Percentiles rank a stretch among this genome's conserved stretches.
Conservation (phyloP, 2,888 invertebrate genomes). For the Slavum lentiscoides region DNA sequence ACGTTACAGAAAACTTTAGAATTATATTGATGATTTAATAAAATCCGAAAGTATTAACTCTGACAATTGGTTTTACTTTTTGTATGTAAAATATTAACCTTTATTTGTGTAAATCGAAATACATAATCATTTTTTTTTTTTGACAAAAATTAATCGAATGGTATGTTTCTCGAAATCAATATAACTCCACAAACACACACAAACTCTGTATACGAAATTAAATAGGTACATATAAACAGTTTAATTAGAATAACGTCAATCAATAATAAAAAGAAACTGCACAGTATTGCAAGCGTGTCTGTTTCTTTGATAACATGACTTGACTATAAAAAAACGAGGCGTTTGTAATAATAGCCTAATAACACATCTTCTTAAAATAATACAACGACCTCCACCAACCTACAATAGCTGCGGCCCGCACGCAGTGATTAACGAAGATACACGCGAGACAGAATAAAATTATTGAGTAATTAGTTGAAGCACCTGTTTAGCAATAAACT, state of each 20-base stretch:
- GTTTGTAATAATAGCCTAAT: slow-evolving; percentile 10
- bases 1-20: too few relatives aligned
- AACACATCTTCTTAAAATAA: slow-evolving; percentile 15
- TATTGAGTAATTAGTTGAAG: slow-evolving; percentile 16
- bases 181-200: not conserved
- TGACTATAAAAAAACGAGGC: not conserved
- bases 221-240: not conserved
- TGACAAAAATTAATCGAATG: too few relatives aligned
- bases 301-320: slow-evolving; percentile 14
- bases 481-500: slow-evolving; percentile 17
- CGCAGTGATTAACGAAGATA: not conserved
- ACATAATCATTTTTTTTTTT: too few relatives aligned
- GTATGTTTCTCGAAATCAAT: too few relatives aligned
- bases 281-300: not conserved
- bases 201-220: not conserved
- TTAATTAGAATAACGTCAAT: slow-evolving; percentile 5
- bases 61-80: too few relatives aligned
- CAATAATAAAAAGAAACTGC: not conserved
- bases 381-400: not conserved
- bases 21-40: too few relatives aligned
- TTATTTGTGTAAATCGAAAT: too few relatives aligned
- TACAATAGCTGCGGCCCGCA: not conserved
- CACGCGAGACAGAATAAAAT: not conserved
- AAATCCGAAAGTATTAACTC: too few relatives aligned
- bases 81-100: too few relatives aligned